These are phyloP conservation scores for Heterodera carotae DNA, from an alignment of 1,140 invertebrate species.

Conservation along the genomic window DNA sequence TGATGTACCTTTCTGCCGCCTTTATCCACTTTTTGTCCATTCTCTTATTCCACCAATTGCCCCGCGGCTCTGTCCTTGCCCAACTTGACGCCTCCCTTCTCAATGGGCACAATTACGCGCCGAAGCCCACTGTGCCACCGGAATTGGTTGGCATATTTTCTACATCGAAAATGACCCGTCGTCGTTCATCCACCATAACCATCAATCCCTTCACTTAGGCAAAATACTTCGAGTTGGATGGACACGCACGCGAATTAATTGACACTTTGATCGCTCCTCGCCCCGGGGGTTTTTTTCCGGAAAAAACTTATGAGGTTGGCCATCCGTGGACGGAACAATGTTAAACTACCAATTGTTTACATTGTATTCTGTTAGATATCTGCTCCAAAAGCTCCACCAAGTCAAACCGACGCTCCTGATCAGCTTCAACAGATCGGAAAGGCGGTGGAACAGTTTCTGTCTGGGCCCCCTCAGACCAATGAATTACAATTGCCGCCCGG, in stretches of 20 bases:
- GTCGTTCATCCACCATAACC: no score
- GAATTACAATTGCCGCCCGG: constrained; percentile 61
- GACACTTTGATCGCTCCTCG: constrained; percentile 61
- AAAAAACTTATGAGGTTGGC: constrained; percentile 63
- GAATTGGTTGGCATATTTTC: constrained; percentile 39
- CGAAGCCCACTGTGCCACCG: constrained; percentile 62
- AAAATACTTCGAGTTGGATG: constrained; percentile 64
- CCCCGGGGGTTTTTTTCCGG: constrained; percentile 64
- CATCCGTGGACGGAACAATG: no score
- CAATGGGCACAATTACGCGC: constrained; percentile 45
- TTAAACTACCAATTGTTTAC: not conserved
- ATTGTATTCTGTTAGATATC: constrained; percentile 1
- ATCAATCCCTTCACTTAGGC: constrained; percentile 10
- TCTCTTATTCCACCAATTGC: not conserved
- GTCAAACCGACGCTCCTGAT: constrained; percentile 34
- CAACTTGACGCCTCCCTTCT: constrained; percentile 54
- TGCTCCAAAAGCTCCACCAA: constrained; percentile 15
- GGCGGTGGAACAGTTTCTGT: constrained; percentile 64
- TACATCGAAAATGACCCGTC: not conserved
- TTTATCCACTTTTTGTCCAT: not conserved
- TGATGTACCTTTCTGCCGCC: not conserved
- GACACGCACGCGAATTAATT: constrained; percentile 62
- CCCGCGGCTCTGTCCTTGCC: constrained; percentile 17
- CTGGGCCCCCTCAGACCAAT: constrained; percentile 51
- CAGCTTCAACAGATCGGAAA: constrained; percentile 44